Base-by-base conservation (phyloP, 2,113 vertebrate species). In the Esox niger region DNA sequence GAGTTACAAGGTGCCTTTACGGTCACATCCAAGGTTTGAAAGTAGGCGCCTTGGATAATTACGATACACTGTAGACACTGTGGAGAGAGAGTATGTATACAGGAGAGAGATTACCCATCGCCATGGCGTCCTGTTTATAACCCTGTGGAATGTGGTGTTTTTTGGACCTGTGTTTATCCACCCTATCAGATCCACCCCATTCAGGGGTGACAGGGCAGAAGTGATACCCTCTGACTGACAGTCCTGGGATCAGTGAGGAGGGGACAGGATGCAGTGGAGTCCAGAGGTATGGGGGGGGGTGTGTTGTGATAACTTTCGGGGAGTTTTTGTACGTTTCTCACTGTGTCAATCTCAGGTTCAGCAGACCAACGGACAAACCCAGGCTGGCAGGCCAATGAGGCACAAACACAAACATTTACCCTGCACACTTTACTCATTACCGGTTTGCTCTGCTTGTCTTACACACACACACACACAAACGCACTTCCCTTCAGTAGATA, bases 111-210 rank as follows among this genome's bases (percentile, higher is more conserved):
- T 43, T 10, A 15, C 3, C 11, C 4, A 43, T 43, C 17, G 15
- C 17, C 5, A 15, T 43, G 13, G 32, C 11, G 10, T 8, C 20
- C 17, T 2, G n/a, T 61, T 31, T 20, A 13, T 33, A 61, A 25
- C 59, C 59, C 59, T 17, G 17, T 33, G 32, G 27, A 35, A 35
- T 82, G 87, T 88, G 82, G 83, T 88, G 90, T 71, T 84, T 88
- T 89, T 88, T 82, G 88, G 87, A 92, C 91, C 87, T 64, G 77
- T 77, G 87, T 80, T 67, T 84, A 86, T 78, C 23, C 59, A 90
- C 90, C 83, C 77, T 43, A 84, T 81, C 69, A 91, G 82, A 91
- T 92, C 89, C 90, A 88, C 89, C 59, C 76, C 82, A 85, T 87
- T 86, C 69, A 35, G 70, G 88, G 70, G 70, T 83, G 78, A 68